These are phyloP conservation scores for Parazoanthus darwini DNA, from an alignment of 92 coral and sea anemone genomes.

Conservation along the genomic window DNA sequence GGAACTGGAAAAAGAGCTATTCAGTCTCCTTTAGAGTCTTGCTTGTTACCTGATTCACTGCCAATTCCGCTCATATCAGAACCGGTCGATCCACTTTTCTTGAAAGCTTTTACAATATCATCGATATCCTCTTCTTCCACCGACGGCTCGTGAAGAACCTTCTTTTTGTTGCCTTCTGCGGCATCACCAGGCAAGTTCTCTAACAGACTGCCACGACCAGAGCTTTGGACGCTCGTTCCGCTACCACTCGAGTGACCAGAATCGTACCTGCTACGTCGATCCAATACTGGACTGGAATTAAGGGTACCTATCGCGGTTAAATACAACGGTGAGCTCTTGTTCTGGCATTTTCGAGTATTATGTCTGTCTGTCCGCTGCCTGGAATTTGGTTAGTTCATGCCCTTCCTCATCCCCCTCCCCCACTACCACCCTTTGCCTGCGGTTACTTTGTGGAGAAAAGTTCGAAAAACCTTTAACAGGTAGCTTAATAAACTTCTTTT, in stretches of 20 bases:
- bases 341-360: too few species aligned
- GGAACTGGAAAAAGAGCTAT: too few species aligned
- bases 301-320: conserved; percentile 9
- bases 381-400: too few species aligned
- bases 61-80: conserved; percentile 29
- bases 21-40: background rate
- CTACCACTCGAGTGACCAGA: conserved; percentile 37
- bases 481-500: too few species aligned
- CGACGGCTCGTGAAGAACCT: conserved; percentile 35
- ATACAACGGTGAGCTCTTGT: background rate
- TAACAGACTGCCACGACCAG: conserved; percentile 32
- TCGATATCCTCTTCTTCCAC: conserved; percentile 90
- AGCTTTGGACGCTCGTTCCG: conserved; percentile 7
- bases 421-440: too few species aligned
- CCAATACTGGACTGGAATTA: conserved; percentile 10
- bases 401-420: too few species aligned
- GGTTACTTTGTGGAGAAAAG: too few species aligned
- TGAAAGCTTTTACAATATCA: conserved; percentile 77
- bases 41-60: conserved; percentile 12
- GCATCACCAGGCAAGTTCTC: background rate
- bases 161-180: conserved; percentile 5
- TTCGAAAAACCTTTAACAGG: too few species aligned
- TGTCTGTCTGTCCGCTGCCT: too few species aligned
- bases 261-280: conserved; percentile 12
- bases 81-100: conserved; percentile 53